phyloP scores from a whole-genome alignment of 2,113 vertebrate genomes.

The Nesogale talazaci region DNA sequence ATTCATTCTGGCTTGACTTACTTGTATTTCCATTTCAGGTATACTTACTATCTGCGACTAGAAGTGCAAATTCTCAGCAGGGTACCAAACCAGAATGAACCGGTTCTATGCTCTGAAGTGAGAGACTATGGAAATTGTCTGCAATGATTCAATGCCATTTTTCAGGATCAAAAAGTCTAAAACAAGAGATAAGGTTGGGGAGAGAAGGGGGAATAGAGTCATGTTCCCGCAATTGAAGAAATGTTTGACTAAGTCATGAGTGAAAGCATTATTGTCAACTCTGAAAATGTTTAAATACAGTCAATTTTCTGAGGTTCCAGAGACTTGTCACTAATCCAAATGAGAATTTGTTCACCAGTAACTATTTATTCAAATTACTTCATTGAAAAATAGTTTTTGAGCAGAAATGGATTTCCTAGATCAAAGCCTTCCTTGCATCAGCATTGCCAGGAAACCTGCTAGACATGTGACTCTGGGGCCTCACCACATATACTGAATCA shows the following conservation, averaged over 20 bases:
- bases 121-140: neutral
- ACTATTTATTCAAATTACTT: neutral
- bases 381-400: neutral
- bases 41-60: too few relatives aligned
- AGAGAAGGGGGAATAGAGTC: neutral
- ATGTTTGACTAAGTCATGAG: neutral
- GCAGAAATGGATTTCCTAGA: neutral
- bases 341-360: neutral
- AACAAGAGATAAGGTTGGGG: conserved; percentile 8
- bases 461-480: neutral
- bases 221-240: neutral
- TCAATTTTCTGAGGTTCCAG: neutral
- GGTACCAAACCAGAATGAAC: too few relatives aligned
- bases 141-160: conserved; percentile 22
- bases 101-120: too few relatives aligned
- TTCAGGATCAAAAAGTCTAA: conserved; percentile 15
- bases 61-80: too few relatives aligned
- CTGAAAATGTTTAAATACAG: conserved; percentile 21
- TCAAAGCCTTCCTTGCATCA: neutral
- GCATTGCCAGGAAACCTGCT: neutral
- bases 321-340: neutral
- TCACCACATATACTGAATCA: neutral
- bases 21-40: too few relatives aligned
- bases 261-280: neutral
- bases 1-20: too few relatives aligned